Percentiles rank a stretch among this genome's conserved stretches.
Evolutionary conservation across 2,797 vertebrate genomes (phyloP).

Genomic region (Scleropages formosus): DNA sequence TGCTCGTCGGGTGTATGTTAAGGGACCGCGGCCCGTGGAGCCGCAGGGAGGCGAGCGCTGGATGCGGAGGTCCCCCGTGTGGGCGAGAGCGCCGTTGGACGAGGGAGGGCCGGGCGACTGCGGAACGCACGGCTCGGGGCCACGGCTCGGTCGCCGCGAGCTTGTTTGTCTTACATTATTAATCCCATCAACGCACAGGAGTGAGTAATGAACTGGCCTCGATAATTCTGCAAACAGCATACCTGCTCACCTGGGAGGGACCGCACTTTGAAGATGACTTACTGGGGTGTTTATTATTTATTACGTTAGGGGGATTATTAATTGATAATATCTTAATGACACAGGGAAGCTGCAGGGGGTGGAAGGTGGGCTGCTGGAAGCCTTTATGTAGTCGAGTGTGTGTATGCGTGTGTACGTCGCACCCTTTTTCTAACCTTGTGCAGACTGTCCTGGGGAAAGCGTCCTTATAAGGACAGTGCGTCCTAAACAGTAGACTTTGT

Average conservation of each 20-base stretch:
- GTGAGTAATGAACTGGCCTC: slow-evolving; percentile 38
- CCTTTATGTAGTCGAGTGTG: background rate
- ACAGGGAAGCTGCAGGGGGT: slow-evolving; percentile 34
- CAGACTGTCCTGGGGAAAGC: background rate
- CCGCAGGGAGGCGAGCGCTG: background rate
- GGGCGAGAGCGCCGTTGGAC: slow-evolving; percentile 6
- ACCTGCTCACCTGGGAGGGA: slow-evolving; percentile 40
- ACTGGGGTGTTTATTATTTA: slow-evolving; percentile 44
- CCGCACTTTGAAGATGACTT: slow-evolving; percentile 45
- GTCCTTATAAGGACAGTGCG: no score
- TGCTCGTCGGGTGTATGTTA: background rate
- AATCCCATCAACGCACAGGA: slow-evolving; percentile 32
- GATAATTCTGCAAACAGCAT: slow-evolving; percentile 34
- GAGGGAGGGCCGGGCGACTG: slow-evolving; percentile 15
- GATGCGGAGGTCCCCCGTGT: background rate
- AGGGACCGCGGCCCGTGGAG: background rate
- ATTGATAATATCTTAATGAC: slow-evolving; percentile 50
- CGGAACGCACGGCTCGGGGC: slow-evolving; percentile 2
- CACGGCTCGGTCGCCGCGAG: slow-evolving; percentile 34
- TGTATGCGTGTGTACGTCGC: background rate
- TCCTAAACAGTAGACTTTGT: no score
- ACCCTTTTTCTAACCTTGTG: background rate
- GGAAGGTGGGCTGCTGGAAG: slow-evolving; percentile 25
- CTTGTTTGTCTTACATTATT: slow-evolving; percentile 38
- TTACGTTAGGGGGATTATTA: slow-evolving; percentile 43